Evolutionary conservation across 2,113 vertebrate genomes (phyloP), one percentile per base, ranked within the genome.

Genomic region (Mesocricetus auratus): DNA sequence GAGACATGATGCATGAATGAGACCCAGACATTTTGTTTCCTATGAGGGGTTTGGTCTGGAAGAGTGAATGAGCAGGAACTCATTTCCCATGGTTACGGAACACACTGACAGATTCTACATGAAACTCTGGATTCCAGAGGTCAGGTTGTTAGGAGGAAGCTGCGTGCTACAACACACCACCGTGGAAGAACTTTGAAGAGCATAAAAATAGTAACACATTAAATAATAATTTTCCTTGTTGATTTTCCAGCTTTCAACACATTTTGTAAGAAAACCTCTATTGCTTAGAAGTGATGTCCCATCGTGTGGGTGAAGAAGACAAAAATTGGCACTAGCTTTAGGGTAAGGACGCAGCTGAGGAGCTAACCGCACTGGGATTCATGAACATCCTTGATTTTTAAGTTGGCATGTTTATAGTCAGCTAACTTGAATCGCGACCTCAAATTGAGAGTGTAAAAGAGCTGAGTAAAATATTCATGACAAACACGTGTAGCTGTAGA

Each of bases 401-500:
- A 33, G 39, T 5, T n/a, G 36, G 53, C 39, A 82, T 60, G 58
- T 42, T 69, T 45, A 53, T n/a, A 77, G 12, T 79, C 64, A 9
- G 24, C 92, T 89, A 42, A 86, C 77, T 96, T 90, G 66, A 93
- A 68, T 94, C 85, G 47, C 0, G 0, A 68, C 47, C 85, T 93
- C 75, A 66, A 64, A 71, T 73, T 39, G 90, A 79, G 42, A 81
- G 26, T 3, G 19, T 82, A 68, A 96, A 86, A 89, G 47, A 82
- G 53, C 53, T 36, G 24, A 77, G 74, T 92, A 24, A 97, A 96
- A 96, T 96, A 95, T 95, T 96, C 79, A 94, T 94, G 79, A 77
- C 53, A 88, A 97, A 97, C 96, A 74, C 47, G 79, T 96, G 94
- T 97, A 94, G 85, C 96, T 45, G 39, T 73, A 69, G 94, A 77